A percentile compares a stretch with the other conserved stretches of the same genome.
These are phyloP conservation scores for Glomeris marginata DNA, from an alignment of 2,888 invertebrate species.

Conservation along the genomic window DNA sequence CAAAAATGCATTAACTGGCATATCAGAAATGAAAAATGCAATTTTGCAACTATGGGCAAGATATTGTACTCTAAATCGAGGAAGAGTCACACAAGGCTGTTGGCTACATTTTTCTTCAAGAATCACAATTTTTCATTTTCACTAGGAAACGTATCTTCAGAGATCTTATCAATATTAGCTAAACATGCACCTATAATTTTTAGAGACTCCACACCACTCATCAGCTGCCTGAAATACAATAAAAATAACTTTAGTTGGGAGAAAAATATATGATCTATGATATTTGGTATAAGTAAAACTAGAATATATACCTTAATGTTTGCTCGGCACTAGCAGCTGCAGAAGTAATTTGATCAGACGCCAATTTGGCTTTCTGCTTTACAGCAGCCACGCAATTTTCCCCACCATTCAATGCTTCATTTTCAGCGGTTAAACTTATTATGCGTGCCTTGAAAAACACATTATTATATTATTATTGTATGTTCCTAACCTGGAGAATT, in stretches of 20 bases:
- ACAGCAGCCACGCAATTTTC: background rate
- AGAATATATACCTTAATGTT: conserved; percentile 4
- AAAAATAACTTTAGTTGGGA: background rate
- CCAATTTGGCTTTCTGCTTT: conserved; percentile 6
- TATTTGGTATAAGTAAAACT: background rate
- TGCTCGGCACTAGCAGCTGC: conserved; percentile 9
- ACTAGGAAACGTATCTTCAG: background rate
- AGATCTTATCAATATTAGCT: conserved; percentile 7
- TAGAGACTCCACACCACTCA: conserved; percentile 11
- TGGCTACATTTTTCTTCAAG: too few relatives aligned
- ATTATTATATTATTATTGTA: background rate
- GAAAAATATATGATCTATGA: background rate
- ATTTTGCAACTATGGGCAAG: too few relatives aligned
- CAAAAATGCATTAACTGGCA: too few relatives aligned
- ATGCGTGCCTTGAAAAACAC: background rate
- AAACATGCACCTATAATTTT: conserved; percentile 7
- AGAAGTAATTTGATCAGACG: conserved; percentile 10
- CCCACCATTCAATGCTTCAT: background rate
- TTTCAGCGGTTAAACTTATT: background rate
- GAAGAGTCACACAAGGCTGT: too few relatives aligned
- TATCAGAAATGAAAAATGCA: too few relatives aligned
- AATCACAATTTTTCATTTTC: too few relatives aligned
- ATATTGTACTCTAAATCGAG: too few relatives aligned
- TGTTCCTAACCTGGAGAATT: background rate
- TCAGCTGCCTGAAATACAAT: conserved; percentile 7